Conservation (phyloP, 1,140 invertebrate species). For the Conus betulinus region DNA sequence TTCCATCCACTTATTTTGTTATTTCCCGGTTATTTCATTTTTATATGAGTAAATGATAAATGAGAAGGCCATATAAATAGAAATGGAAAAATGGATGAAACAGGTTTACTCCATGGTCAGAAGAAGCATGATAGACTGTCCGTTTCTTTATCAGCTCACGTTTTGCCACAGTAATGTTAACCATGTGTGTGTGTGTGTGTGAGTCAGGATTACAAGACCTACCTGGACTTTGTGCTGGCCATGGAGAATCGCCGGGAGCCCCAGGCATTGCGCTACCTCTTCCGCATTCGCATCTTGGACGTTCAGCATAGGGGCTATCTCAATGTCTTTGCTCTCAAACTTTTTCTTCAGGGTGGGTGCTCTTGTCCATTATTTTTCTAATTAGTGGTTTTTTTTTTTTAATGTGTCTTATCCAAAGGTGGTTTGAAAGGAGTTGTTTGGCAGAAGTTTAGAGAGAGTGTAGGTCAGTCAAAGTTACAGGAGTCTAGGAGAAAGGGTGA, state of each 20-base stretch:
- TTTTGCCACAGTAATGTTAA: neutral
- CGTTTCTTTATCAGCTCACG: too few species aligned
- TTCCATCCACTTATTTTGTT: too few species aligned
- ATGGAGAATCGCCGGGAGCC: constrained; percentile 94
- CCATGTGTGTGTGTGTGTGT: constrained; percentile 52
- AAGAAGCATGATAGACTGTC: too few species aligned
- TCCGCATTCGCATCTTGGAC: constrained; percentile 92
- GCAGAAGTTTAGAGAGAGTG: too few species aligned
- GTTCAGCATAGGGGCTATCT: constrained; percentile 91
- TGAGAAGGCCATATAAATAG: too few species aligned
- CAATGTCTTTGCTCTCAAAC: constrained; percentile 92
- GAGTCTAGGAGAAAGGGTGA: too few species aligned
- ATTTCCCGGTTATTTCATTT: too few species aligned
- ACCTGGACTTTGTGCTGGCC: constrained; percentile 95
- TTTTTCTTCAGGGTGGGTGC: constrained; percentile 90
- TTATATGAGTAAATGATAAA: too few species aligned
- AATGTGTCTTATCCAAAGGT: neutral
- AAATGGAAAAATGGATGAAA: too few species aligned
- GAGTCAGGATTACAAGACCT: constrained; percentile 93
- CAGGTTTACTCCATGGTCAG: too few species aligned
- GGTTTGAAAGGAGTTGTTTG: too few species aligned
- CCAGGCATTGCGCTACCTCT: constrained; percentile 93
- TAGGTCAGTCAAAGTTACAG: too few species aligned
- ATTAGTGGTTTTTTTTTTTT: neutral
- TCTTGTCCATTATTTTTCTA: neutral